Conservation (phyloP, 1,140 invertebrate genomes). For the Nasonia giraulti region DNA sequence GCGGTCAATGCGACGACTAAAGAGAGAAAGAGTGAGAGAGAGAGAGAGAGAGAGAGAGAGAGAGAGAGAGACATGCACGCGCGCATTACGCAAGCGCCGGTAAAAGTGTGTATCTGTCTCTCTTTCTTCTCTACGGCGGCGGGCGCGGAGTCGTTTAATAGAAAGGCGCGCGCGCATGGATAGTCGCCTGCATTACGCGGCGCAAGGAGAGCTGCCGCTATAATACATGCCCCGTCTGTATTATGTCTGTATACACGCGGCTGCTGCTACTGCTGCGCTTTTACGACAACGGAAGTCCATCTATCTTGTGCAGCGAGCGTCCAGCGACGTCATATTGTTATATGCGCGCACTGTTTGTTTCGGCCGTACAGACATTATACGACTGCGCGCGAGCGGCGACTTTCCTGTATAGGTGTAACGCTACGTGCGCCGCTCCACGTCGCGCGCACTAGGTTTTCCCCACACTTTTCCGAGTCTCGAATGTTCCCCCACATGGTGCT, state of each 20-base stretch:
- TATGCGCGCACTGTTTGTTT: not conserved
- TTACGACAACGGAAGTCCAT: conserved; percentile 3
- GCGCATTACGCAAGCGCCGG: not conserved
- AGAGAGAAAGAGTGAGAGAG: not conserved
- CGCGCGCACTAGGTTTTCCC: not conserved
- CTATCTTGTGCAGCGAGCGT: not conserved
- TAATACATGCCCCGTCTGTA: not conserved
- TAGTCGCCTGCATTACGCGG: not conserved
- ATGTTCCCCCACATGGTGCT: too few species aligned
- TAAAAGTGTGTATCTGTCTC: not conserved
- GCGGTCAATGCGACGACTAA: not conserved
- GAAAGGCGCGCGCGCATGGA: not conserved
- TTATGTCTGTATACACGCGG: not conserved
- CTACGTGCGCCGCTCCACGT: not conserved
- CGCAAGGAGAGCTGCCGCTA: not conserved
- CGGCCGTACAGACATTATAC: not conserved
- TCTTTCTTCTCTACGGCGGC: not conserved
- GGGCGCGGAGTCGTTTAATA: not conserved
- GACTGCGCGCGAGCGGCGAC: not conserved
- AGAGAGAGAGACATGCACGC: not conserved
- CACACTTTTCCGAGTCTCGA: too few species aligned
- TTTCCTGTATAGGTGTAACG: not conserved
- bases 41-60: not conserved
- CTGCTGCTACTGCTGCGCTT: not conserved
- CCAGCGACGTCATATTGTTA: not conserved